phyloP scores from a whole-genome alignment of 1,140 invertebrate species.

The Drosophila grimshawi region DNA sequence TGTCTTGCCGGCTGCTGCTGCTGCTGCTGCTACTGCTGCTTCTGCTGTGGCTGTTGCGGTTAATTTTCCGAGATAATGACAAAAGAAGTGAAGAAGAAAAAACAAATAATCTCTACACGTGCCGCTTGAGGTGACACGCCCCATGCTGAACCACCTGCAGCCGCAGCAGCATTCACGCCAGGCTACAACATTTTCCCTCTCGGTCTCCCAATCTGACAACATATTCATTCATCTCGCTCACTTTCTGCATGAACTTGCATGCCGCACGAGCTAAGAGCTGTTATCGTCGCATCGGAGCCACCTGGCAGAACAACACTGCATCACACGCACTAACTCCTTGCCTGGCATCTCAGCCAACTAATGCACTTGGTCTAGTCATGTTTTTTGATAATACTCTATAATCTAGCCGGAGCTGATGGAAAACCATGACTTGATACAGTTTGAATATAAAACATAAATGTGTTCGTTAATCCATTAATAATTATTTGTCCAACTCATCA shows the following conservation, averaged over 20 bases:
- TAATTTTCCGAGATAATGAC: slow-evolving; percentile 81
- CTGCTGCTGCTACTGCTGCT: no score
- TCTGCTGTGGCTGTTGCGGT: slow-evolving; percentile 56
- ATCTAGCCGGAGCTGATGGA: neutral
- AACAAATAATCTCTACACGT: slow-evolving; percentile 76
- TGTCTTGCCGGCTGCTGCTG: slow-evolving; percentile 50
- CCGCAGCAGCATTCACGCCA: slow-evolving; percentile 19
- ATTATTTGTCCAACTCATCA: no score
- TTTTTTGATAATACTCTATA: slow-evolving; percentile 11
- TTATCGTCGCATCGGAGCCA: slow-evolving; percentile 65
- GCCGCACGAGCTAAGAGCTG: slow-evolving; percentile 67
- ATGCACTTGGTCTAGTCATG: slow-evolving; percentile 42
- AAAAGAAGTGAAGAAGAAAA: slow-evolving; percentile 61
- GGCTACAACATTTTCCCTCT: neutral
- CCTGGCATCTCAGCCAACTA: slow-evolving; percentile 32
- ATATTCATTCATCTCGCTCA: slow-evolving; percentile 27
- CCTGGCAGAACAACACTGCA: slow-evolving; percentile 70
- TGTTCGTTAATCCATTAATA: no score
- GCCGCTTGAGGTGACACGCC: slow-evolving; percentile 67
- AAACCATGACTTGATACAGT: no score
- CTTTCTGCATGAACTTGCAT: slow-evolving; percentile 55
- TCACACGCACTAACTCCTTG: slow-evolving; percentile 5
- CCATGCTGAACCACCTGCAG: slow-evolving; percentile 32
- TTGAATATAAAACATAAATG: no score
- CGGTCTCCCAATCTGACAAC: neutral